phyloP scores from a whole-genome alignment of 1,140 invertebrate genomes.

The Zophobas morio region DNA sequence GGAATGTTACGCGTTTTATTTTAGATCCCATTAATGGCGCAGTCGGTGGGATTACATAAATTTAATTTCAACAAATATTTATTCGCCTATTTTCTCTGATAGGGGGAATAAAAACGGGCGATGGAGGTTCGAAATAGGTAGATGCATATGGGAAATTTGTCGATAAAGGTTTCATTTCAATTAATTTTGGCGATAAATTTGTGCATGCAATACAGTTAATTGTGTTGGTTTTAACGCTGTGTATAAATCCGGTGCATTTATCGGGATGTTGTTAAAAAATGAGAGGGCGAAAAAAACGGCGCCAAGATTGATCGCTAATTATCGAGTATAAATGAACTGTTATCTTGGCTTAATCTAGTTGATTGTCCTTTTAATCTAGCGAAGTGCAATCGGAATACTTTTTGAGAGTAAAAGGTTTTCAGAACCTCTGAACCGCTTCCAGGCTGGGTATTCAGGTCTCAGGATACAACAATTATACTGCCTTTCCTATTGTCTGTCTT shows the following conservation, averaged over 20 bases:
- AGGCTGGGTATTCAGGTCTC: constrained; percentile 24
- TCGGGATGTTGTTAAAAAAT: constrained; percentile 4
- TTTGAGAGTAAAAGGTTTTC: constrained; percentile 46
- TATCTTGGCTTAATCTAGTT: constrained; percentile 44
- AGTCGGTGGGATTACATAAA: too few species aligned
- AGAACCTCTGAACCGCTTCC: constrained; percentile 43
- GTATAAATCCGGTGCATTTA: constrained; percentile 23
- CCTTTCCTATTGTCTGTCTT: constrained; percentile 50
- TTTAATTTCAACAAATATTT: too few species aligned
- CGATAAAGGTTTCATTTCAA: constrained; percentile 38
- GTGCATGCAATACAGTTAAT: constrained; percentile 26
- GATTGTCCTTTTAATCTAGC: constrained; percentile 47
- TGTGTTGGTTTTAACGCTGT: constrained; percentile 24
- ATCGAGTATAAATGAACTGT: constrained; percentile 45
- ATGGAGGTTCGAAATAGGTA: constrained; percentile 9
- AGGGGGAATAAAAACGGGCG: too few species aligned
- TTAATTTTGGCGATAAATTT: constrained; percentile 40
- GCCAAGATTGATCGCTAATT: constrained; percentile 44
- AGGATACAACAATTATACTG: constrained; percentile 51
- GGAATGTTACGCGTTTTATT: too few species aligned
- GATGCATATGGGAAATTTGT: constrained; percentile 4
- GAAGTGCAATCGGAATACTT: constrained; percentile 47
- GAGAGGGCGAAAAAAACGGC: constrained; percentile 15
- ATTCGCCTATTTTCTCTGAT: too few species aligned
- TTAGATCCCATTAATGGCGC: too few species aligned